Conservation (phyloP, 2,113 vertebrate genomes). For the Triplophysa rosa region DNA sequence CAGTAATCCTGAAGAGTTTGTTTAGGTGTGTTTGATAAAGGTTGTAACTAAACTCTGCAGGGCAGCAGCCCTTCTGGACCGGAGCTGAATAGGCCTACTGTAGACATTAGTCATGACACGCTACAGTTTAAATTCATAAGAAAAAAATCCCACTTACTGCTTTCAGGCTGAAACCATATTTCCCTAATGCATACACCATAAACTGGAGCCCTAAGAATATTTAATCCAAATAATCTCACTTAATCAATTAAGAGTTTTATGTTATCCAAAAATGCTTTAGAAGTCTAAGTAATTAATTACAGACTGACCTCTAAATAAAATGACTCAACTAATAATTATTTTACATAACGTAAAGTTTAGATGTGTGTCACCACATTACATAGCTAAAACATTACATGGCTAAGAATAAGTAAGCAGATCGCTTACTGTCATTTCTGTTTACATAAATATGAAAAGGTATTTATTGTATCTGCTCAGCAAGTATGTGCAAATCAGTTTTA, state of each 20-base stretch:
- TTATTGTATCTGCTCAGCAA: background rate
- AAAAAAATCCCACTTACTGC: background rate
- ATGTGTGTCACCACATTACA: background rate
- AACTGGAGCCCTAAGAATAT: background rate
- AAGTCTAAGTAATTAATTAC: background rate
- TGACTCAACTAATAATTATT: background rate
- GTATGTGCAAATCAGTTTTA: constrained; percentile 14
- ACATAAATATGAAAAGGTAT: background rate
- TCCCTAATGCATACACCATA: background rate
- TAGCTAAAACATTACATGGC: background rate
- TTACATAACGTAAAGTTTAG: background rate
- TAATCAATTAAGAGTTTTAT: background rate
- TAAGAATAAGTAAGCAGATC: background rate
- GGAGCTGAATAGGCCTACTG: background rate
- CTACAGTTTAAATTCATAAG: background rate
- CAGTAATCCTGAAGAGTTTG: too few relatives aligned
- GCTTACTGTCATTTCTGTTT: constrained; percentile 1
- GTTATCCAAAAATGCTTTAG: background rate
- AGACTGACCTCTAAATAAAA: background rate
- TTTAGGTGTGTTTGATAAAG: too few relatives aligned
- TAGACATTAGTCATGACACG: constrained; percentile 6
- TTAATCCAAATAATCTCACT: background rate
- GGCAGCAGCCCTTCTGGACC: background rate
- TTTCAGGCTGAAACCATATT: background rate
- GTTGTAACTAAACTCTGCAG: too few relatives aligned